Evolutionary conservation across 1,140 invertebrate species (phyloP), one percentile per base, ranked within the genome.

Genomic region (Trichonephila clavipes): DNA sequence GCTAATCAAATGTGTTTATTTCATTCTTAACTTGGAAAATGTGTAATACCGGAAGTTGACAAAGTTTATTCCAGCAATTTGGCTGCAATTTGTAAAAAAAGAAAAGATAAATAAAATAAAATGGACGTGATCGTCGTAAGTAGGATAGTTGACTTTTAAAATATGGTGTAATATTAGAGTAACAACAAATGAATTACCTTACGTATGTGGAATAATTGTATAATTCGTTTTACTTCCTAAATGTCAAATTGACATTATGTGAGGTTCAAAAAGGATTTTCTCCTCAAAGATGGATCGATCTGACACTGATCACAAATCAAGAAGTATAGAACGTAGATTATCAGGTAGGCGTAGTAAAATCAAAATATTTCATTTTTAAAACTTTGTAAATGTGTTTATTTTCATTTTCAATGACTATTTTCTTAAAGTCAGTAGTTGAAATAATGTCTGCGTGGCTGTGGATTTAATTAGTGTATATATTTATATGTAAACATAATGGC

Each of bases 261-360:
- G 90, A 92, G 77, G 64, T 69, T 86, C n/a, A 59, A 51, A 58
- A 21, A 18, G 24, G 51, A 85, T 85, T 44, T 8, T 86, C 19
- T 92, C 61, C 28, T 40, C 44, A 92, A 87, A 85, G 62, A 92
- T 92, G 91, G 91, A 92, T 86, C 82, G 82, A 92, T 44, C 28
- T 92, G 91, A 92, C 59, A 14, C 83, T 72, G 91, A 92, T 87
- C 40, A 64, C 77, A 92, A 83, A 92, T 87, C 91, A 34, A 92
- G 91, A 92, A 82, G 64, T 86, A 59, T 62, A 59, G 91, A 92
- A 92, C 91, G 91, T 87, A 92, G 91, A 86, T 64, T 86, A 83
- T 92, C 91, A 92, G 91, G 91, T 92, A 92, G 91, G 91, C 91
- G 91, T 92, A 87, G 82, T 72, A 59, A 51, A 92, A 91, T 58